Evolutionary conservation across 1,140 invertebrate genomes (phyloP), one percentile per base, ranked within the genome.

Genomic region (Meloidogyne exigua): DNA sequence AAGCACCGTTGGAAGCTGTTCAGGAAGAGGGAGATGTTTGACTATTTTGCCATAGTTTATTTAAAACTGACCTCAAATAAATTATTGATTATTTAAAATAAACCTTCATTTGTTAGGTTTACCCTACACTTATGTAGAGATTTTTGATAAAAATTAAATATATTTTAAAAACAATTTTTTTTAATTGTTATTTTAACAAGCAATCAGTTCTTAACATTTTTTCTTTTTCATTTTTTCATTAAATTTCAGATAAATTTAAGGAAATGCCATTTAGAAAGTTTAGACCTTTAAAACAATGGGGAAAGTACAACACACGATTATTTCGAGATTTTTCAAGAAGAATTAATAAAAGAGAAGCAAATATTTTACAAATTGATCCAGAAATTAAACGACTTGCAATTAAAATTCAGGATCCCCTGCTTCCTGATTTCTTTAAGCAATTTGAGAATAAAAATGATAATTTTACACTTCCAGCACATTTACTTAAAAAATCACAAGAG

Each of bases 251-350:
- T 2, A 49, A 49, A 49, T n/a, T 1, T 36, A 12, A 67, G 28
- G 71, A 72, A 44, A 77, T 77, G 76, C 76, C 76, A 11, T 77
- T 39, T 18, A 13, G 12, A 23, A 77, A 77, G n/a, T 77, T 77
- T 15, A 76, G 26, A 13, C 76, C 76, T 3, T 2, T 28, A 39
- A 76, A 76, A 26, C 76, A 77, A 36, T 77, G 28, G 44, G 76
- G 76, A 32, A 28, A n/a, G 12, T 44, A 76, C 75, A 76, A 76
- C 71, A 85, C 85, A 10, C 64, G 73, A 12, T 68, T 87, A 12
- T 85, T 87, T 69, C 81, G 80, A 69, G 69, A 79, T 13, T 80
- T 79, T 32, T 70, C 77, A 18, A 80, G 65, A 44, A 71, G 76
- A 11, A 62, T 67, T 42, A 84, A 82, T 23, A 65, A 69, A 25